These are phyloP conservation scores for Zelostemma sp. DNA, from an alignment of 1,140 invertebrate species.

Conservation along the genomic window DNA sequence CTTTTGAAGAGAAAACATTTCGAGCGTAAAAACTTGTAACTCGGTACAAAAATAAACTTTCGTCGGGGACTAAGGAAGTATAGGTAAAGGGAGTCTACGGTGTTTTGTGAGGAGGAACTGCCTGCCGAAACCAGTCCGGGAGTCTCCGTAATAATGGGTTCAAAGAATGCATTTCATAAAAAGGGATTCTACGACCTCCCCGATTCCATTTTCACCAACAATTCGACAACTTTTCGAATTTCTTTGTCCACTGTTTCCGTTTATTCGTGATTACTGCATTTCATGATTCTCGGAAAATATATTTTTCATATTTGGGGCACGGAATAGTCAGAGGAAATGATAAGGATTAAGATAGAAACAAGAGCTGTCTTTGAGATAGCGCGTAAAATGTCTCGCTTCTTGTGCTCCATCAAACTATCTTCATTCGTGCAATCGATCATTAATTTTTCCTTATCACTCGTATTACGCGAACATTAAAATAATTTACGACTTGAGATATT, in stretches of 20 bases:
- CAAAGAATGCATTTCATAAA: slow-evolving; percentile 40
- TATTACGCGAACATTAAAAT: too few species aligned
- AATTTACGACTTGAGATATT: too few species aligned
- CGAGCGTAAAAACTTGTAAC: not conserved
- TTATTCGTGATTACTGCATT: too few species aligned
- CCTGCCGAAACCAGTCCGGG: slow-evolving; percentile 41
- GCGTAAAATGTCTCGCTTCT: slow-evolving; percentile 16
- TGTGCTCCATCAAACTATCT: slow-evolving; percentile 2
- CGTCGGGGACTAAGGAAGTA: slow-evolving; percentile 16
- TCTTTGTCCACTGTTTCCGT: too few species aligned
- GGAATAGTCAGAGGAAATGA: slow-evolving; percentile 34
- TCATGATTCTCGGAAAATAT: slow-evolving; percentile 1
- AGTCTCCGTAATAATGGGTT: slow-evolving; percentile 37
- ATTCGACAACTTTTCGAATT: not conserved
- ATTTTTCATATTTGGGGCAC: slow-evolving; percentile 15
- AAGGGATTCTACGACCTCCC: not conserved
- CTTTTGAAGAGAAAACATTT: too few species aligned
- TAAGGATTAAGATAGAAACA: slow-evolving; percentile 35
- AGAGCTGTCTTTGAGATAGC: slow-evolving; percentile 27
- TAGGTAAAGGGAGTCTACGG: slow-evolving; percentile 14
- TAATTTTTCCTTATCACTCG: not conserved
- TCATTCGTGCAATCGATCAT: slow-evolving; percentile 6
- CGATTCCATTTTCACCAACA: not conserved
- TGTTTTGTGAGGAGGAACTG: slow-evolving; percentile 21
- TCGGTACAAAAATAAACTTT: slow-evolving; percentile 20